A percentile compares a stretch with the other conserved stretches of the same genome.
phyloP scores from a whole-genome alignment of 2,797 vertebrate genomes.

The Karalla daura region DNA sequence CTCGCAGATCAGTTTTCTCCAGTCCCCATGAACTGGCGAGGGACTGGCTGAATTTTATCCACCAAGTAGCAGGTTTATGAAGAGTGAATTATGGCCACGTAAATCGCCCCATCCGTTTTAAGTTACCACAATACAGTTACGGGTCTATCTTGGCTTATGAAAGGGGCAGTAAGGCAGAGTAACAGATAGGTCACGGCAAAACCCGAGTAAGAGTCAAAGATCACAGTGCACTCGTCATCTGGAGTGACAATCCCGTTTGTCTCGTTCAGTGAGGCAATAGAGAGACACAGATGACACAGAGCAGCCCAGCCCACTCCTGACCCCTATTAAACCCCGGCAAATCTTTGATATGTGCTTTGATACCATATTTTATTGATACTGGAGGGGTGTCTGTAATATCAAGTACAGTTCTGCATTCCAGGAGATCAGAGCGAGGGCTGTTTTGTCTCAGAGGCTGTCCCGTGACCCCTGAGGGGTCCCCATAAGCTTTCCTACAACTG shows the following conservation, averaged over 20 bases:
- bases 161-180: constrained; percentile 40
- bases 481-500: constrained; percentile 44
- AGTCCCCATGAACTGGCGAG: constrained; percentile 32
- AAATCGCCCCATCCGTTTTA: constrained; percentile 77
- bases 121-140: constrained; percentile 70
- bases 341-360: constrained; percentile 79
- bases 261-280: constrained; percentile 57
- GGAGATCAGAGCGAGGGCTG: constrained; percentile 67
- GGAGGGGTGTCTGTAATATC: constrained; percentile 66
- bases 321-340: constrained; percentile 72
- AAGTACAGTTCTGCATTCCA: constrained; percentile 76
- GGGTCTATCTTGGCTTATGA: constrained; percentile 54
- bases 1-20: constrained; percentile 66
- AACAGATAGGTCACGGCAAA: constrained; percentile 51
- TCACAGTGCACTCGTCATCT: constrained; percentile 65
- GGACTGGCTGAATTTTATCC: constrained; percentile 71
- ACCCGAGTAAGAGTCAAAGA: constrained; percentile 63
- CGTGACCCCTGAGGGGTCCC: constrained; percentile 54
- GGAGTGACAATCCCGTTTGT: constrained; percentile 67
- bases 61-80: constrained; percentile 82
- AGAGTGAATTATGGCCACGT: constrained; percentile 78
- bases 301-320: constrained; percentile 65
- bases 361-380: constrained; percentile 77
- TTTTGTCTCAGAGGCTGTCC: constrained; percentile 59
- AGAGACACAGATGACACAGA: constrained; percentile 56